Base-by-base conservation (phyloP, 2,113 vertebrate genomes). In the Datnioides undecimradiatus region DNA sequence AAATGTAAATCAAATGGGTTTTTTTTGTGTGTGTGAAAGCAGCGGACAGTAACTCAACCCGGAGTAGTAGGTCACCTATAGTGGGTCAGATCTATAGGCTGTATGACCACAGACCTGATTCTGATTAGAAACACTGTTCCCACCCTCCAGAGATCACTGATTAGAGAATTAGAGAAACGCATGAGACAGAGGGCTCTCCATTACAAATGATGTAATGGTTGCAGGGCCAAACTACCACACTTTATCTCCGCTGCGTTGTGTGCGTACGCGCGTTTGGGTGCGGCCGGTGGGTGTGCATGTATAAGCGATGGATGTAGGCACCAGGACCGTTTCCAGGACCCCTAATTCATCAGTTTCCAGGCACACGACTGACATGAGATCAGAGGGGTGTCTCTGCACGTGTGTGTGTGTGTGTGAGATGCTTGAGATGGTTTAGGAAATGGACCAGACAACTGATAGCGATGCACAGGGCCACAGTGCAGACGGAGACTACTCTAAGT, bases 151-250 rank as follows among this genome's bases (percentile, higher is more conserved):
- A 82, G 68, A 80, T 70, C 34, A 55, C 71, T 71, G 86, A 86
- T 84, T 75, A 62, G 57, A 21, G 59, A 73, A 63, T 52, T 34
- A 76, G 21, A 65, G 66, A 40, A 6, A 79, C 36, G 25, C 5
- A 40, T 21, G 36, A 48, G 40, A 79, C 54, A 31, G 25, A 51
- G 46, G 41, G 45, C 10, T 73, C 60, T 70, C 72, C 51, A n/a
- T 68, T 82, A 69, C 48, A 74, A 62, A 71, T 90, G 85, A 92
- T 49, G 79, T 87, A 76, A 88, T 67, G 62, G 76, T 46, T 51
- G 13, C 16, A 51, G 21, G 57, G 34, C 62, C 60, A 85, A 64
- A 83, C 74, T 3, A 59, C 80, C 59, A 51, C 27, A 41, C 34
- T 86, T 84, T 60, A 86, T 87, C 52, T 69, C 16, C 11, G 8